Percentiles rank a stretch among this genome's conserved stretches.
phyloP scores from a whole-genome alignment of 2,113 vertebrate genomes.

The Oostethus manadensis region DNA sequence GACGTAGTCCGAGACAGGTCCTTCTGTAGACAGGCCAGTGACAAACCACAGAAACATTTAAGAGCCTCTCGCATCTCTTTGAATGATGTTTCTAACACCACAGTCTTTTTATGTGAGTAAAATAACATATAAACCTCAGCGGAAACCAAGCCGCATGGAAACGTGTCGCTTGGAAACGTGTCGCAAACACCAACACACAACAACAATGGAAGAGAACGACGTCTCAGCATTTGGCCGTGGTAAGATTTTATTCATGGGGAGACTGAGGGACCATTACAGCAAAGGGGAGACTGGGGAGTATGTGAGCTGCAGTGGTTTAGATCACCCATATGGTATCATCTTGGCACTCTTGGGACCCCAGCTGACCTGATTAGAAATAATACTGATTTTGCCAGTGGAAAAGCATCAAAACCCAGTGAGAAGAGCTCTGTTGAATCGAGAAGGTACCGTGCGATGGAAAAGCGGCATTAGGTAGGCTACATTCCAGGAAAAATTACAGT shows the following conservation, averaged over 20 bases:
- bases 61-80: neutral
- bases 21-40: constrained; percentile 35
- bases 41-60: neutral
- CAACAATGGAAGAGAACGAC: no score
- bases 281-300: neutral
- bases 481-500: neutral
- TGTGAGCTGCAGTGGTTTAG: neutral
- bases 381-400: neutral
- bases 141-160: no score
- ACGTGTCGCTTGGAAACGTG: no score
- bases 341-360: neutral
- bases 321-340: neutral
- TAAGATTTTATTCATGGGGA: no score
- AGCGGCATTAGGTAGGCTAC: neutral
- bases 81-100: neutral
- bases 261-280: no score
- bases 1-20: constrained; percentile 41
- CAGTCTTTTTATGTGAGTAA: neutral
- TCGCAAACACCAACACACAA: no score
- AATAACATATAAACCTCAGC: no score
- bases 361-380: neutral
- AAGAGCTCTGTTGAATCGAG: neutral
- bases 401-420: neutral
- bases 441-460: neutral
- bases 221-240: no score